Evolutionary conservation across 2,888 invertebrate genomes (phyloP).

Genomic region (Epinotia demarniana): DNA sequence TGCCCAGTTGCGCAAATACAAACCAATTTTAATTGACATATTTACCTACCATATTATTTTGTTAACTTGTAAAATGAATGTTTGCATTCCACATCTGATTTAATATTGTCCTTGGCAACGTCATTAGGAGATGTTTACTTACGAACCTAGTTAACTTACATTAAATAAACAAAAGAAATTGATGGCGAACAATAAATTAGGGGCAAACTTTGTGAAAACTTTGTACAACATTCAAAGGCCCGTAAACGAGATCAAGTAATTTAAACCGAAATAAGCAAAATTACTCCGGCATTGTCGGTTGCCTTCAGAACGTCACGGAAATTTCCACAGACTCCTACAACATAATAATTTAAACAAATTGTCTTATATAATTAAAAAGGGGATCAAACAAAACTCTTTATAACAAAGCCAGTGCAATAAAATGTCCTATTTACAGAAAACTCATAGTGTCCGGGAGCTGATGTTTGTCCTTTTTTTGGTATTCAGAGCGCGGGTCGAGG

Average conservation of each 20-base stretch:
- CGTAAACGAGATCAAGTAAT: constrained; percentile 82
- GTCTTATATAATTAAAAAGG: constrained; percentile 58
- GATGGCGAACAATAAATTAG: constrained; percentile 81
- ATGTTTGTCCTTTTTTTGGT: constrained; percentile 71
- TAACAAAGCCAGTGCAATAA: constrained; percentile 4
- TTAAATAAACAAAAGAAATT: constrained; percentile 75
- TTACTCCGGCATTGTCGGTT: constrained; percentile 75
- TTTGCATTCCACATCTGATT: neutral
- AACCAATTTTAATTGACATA: too few relatives aligned
- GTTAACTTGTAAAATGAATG: too few relatives aligned
- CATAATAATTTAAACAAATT: constrained; percentile 64
- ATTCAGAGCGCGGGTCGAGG: constrained; percentile 68
- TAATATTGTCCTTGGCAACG: constrained; percentile 44
- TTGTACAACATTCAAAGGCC: constrained; percentile 79
- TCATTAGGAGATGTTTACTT: constrained; percentile 59
- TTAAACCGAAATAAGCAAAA: constrained; percentile 81
- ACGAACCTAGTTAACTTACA: constrained; percentile 64
- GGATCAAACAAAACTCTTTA: constrained; percentile 15
- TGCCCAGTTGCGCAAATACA: too few relatives aligned
- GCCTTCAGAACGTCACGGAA: constrained; percentile 66
- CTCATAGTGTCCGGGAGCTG: constrained; percentile 62
- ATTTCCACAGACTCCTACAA: constrained; percentile 64
- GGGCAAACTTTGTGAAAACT: constrained; percentile 78
- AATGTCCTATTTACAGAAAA: constrained; percentile 47
- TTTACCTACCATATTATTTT: too few relatives aligned